Evolutionary conservation across 2,113 vertebrate genomes (phyloP), one percentile per base, ranked within the genome.

Genomic region (Mobula birostris): DNA sequence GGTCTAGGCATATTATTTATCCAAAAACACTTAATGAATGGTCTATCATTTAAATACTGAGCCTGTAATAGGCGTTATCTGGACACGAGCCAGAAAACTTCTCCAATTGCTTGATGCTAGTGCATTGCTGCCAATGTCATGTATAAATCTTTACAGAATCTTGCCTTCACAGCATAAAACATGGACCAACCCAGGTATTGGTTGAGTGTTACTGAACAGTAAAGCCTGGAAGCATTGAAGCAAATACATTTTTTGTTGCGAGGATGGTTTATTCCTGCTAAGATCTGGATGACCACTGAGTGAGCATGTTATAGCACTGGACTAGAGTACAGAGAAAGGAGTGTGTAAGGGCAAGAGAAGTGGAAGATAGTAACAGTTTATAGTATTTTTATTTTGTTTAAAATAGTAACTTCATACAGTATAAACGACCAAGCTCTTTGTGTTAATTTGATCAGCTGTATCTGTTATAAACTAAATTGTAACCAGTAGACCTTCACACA

Each of bases 401-500:
- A 74, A 93, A 74, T 74, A 93, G 36, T 48, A 24, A 72, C 68
- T 56, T 5, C 68, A 48, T 15, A 12, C 91, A 40, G 40, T 93
- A 14, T 74, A 9, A 40, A 66, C 74, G 68, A 76, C 36, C 24
- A 74, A 40, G 36, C 36, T 40, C 19, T 48, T 93, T 74, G 32
- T 93, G 91, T 56, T 93, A 36, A 93, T 74, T 36, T 12, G 36
- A 74, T 72, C 91, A 93, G 91, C 91, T 93, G 70, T 56, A 6
- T 7, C 36, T 74, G 5, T 2, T 17, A 21, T 21, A 19, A 36
- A 74, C 36, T 48, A 48, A 48, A 48, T 48, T 48, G 48, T 48
- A 48, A 4, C 48, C 48, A 48, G 48, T 48, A 48, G 48, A 4
- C 48, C 48, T 48, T 48, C 48, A 48, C 48, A 48, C 48, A 2